Evolutionary conservation across 2,797 vertebrate species (phyloP).

Genomic region (Acropternis orthonyx): DNA sequence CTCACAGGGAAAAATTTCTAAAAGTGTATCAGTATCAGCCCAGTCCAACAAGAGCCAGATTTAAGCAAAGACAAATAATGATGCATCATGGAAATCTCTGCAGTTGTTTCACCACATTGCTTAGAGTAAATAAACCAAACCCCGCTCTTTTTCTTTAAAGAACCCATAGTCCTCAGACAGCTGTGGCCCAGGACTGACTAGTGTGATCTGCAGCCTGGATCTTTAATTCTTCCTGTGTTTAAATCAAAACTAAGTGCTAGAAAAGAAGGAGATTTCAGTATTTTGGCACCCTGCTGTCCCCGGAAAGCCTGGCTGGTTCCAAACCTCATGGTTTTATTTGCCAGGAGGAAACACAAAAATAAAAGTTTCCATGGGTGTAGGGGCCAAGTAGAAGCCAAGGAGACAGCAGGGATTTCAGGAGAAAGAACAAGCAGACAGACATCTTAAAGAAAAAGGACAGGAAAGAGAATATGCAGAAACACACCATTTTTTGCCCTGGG

Average conservation of each 20-base stretch:
- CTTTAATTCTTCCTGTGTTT: background rate
- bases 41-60: background rate
- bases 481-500: background rate
- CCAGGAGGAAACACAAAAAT: background rate
- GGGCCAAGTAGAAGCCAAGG: background rate
- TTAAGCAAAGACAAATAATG: background rate
- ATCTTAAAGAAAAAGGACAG: background rate
- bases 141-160: background rate
- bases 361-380: constrained; percentile 11
- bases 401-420: background rate
- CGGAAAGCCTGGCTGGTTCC: background rate
- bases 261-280: background rate
- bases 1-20: background rate
- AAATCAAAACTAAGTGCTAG: background rate
- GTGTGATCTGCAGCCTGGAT: background rate
- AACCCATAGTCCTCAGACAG: fast-evolving
- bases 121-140: background rate
- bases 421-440: background rate
- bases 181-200: background rate
- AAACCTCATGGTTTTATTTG: background rate
- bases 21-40: background rate
- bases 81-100: background rate
- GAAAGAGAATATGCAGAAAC: background rate
- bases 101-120: background rate
- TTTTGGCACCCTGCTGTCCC: background rate